Conservation (phyloP, 2,113 vertebrate genomes). For the Limnothrissa miodon region DNA sequence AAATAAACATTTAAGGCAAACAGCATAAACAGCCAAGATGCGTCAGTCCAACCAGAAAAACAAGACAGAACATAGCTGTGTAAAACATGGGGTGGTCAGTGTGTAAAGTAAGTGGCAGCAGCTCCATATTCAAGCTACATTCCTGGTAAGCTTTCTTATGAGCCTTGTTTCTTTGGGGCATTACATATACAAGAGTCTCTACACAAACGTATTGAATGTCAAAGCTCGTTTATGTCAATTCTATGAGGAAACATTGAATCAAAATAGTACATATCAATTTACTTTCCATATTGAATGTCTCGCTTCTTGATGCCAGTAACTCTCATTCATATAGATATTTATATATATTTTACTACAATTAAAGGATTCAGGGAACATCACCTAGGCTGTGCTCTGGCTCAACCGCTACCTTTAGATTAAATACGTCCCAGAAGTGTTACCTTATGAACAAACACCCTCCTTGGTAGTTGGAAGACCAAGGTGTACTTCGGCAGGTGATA, state of each 20-base stretch:
- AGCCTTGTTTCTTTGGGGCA: slow-evolving; percentile 17
- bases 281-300: not conserved
- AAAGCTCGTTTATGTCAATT: slow-evolving; percentile 5
- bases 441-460: not conserved
- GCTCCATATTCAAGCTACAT: not conserved
- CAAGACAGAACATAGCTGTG: not conserved
- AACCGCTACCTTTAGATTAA: slow-evolving; percentile 12
- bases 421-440: not conserved
- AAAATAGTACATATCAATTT: not conserved
- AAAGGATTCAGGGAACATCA: slow-evolving; percentile 10
- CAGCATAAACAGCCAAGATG: not conserved
- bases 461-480: not conserved
- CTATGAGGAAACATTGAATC: slow-evolving; percentile 5
- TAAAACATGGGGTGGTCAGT: slow-evolving; percentile 5
- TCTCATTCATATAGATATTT: slow-evolving; percentile 21
- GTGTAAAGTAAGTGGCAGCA: slow-evolving; percentile 8
- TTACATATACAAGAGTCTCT: slow-evolving; percentile 18
- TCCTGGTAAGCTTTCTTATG: not conserved
- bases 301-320: not conserved
- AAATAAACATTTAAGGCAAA: not conserved
- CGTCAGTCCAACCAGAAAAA: not conserved
- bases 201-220: slow-evolving; percentile 9
- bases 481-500: not conserved
- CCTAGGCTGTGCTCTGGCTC: slow-evolving; percentile 8
- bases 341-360: slow-evolving; percentile 18